phyloP scores from a whole-genome alignment of 2,797 vertebrate genomes.

The Atherinosoma microstoma region DNA sequence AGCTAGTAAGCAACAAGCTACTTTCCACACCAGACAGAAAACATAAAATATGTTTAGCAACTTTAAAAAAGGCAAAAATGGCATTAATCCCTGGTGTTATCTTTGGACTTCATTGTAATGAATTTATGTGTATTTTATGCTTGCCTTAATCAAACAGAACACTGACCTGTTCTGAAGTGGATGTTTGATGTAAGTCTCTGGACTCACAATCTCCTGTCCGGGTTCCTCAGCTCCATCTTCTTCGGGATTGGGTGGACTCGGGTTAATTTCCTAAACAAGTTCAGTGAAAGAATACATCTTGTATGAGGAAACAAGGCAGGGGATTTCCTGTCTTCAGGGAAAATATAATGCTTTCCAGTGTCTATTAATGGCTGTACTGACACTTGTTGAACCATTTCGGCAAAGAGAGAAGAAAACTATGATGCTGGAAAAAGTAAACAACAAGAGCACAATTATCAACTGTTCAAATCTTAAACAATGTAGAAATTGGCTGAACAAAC shows the following conservation, averaged over 20 bases:
- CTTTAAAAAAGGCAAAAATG: not conserved
- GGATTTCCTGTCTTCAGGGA: not conserved
- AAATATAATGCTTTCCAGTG: not conserved
- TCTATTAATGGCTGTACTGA: not conserved
- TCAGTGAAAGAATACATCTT: not conserved
- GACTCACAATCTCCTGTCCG: constrained; percentile 91
- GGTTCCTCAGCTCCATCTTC: constrained; percentile 86
- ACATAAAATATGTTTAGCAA: not conserved
- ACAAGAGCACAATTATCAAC: not conserved
- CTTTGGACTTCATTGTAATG: not conserved
- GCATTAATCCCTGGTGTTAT: not conserved
- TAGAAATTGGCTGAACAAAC: not conserved
- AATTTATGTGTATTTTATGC: not conserved
- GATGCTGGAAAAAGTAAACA: not conserved
- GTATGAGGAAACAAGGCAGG: not conserved
- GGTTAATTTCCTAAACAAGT: constrained; percentile 87
- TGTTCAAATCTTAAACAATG: not conserved
- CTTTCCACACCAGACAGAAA: no score
- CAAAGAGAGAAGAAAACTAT: not conserved
- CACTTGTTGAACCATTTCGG: not conserved
- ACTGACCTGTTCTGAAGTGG: constrained; percentile 96
- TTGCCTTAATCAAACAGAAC: not conserved
- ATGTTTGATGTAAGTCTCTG: constrained; percentile 97
- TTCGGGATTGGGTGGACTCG: constrained; percentile 84
- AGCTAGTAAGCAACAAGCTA: no score